Percentiles rank a stretch among this genome's conserved stretches.
These are phyloP conservation scores for Drosophila fungiperda DNA, from an alignment of 2,888 invertebrate genomes.

Conservation along the genomic window DNA sequence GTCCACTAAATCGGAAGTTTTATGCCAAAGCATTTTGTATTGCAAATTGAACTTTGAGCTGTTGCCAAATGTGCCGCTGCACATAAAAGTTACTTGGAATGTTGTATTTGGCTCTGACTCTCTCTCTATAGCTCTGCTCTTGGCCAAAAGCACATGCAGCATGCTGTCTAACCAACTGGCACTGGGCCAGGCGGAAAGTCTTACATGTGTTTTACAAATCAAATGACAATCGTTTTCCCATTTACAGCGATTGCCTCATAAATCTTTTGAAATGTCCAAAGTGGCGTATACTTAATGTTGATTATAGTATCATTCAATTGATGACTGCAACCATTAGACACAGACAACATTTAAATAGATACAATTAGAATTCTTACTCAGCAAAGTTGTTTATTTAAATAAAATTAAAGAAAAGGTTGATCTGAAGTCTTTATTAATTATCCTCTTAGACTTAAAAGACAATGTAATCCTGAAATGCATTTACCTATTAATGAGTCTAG, in stretches of 20 bases:
- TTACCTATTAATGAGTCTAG: constrained; percentile 6
- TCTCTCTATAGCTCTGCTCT: constrained; percentile 9
- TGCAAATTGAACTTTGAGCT: constrained; percentile 71
- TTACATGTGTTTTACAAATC: constrained; percentile 57
- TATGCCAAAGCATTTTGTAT: constrained; percentile 65
- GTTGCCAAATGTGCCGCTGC: constrained; percentile 68
- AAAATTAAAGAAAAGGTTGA: not conserved
- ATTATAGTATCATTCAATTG: constrained; percentile 45
- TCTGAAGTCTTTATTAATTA: not conserved
- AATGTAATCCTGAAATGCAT: not conserved
- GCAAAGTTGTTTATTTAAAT: not conserved
- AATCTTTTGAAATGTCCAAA: constrained; percentile 55
- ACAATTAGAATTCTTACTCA: not conserved
- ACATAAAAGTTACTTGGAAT: constrained; percentile 58
- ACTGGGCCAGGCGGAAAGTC: constrained; percentile 53
- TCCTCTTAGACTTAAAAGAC: too few relatives aligned
- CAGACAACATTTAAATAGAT: not conserved
- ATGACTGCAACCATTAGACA: constrained; percentile 9
- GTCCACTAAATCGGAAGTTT: constrained; percentile 70
- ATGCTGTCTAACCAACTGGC: constrained; percentile 61
- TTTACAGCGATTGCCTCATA: constrained; percentile 58
- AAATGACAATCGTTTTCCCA: constrained; percentile 67
- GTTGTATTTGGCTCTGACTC: constrained; percentile 28
- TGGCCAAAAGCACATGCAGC: constrained; percentile 63
- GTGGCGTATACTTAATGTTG: constrained; percentile 64